Evolutionary conservation across 2,797 vertebrate genomes (phyloP).

Genomic region (Epinephelus malabaricus): DNA sequence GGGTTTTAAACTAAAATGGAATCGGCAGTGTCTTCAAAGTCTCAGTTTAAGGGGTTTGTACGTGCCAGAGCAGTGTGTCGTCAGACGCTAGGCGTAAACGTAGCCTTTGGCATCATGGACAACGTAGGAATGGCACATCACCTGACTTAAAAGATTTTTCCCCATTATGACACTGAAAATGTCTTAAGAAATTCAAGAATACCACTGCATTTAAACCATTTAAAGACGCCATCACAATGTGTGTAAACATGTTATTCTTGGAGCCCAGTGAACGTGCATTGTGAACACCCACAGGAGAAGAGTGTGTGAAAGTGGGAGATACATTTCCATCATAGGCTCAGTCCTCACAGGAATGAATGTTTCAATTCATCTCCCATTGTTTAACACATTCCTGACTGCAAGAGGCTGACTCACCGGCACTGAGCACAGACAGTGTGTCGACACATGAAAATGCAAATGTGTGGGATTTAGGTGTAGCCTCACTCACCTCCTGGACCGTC

Average conservation of each 20-base stretch:
- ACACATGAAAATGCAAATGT: neutral
- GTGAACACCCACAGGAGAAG: neutral
- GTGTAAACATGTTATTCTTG: constrained; percentile 1
- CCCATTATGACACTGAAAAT: too few relatives aligned
- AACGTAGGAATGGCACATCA: too few relatives aligned
- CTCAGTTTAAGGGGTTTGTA: too few relatives aligned
- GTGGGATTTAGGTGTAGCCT: neutral
- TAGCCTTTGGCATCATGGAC: too few relatives aligned
- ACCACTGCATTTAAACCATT: neutral
- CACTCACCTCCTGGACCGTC: constrained; percentile 95
- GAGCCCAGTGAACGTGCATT: neutral
- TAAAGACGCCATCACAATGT: neutral
- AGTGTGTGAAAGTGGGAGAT: neutral
- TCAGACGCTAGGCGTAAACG: too few relatives aligned
- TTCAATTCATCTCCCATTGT: constrained; percentile 18
- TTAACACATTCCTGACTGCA: neutral
- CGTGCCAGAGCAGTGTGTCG: too few relatives aligned
- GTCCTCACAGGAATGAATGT: constrained; percentile 9
- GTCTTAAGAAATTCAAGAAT: too few relatives aligned
- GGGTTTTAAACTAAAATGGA: too few relatives aligned
- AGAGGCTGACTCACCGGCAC: constrained; percentile 26
- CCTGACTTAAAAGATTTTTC: too few relatives aligned
- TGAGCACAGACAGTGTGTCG: neutral
- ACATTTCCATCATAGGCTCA: neutral
- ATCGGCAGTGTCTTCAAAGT: too few relatives aligned